These are phyloP conservation scores for Nycticebus coucang DNA, from an alignment of 2,113 vertebrate genomes.

Conservation along the genomic window DNA sequence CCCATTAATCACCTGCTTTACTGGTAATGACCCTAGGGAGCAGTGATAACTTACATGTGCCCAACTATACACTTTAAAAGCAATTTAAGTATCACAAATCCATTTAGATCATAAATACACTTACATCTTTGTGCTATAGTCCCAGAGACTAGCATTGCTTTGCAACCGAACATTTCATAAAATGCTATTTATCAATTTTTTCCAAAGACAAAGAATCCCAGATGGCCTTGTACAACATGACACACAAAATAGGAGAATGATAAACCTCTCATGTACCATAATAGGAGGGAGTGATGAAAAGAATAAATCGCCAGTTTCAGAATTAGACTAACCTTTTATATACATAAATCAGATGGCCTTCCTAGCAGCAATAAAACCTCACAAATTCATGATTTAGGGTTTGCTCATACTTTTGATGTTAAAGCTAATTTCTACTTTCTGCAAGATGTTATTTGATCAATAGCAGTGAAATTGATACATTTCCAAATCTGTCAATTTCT, in stretches of 20 bases:
- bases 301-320: not conserved
- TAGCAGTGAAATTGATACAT: not conserved
- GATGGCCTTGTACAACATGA: not conserved
- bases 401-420: conserved; percentile 22
- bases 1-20: conserved; percentile 57
- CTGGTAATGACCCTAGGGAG: conserved; percentile 49
- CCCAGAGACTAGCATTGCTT: not conserved
- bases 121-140: not conserved
- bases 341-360: not conserved
- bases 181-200: not conserved
- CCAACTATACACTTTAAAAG: conserved; percentile 2
- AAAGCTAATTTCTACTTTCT: conserved; percentile 45
- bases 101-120: conserved; percentile 40
- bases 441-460: conserved; percentile 28
- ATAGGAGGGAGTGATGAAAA: not conserved
- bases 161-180: conserved; percentile 19
- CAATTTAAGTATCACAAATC: conserved; percentile 19
- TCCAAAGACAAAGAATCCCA: conserved; percentile 39
- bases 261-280: not conserved
- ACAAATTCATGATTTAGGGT: not conserved
- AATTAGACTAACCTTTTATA: not conserved
- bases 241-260: not conserved
- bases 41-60: not conserved
- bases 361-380: not conserved
- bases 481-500: too few species aligned